Evolutionary conservation across 2,888 invertebrate species (phyloP), one percentile per base, ranked within the genome.

Genomic region (Blastobasis lacticolella): DNA sequence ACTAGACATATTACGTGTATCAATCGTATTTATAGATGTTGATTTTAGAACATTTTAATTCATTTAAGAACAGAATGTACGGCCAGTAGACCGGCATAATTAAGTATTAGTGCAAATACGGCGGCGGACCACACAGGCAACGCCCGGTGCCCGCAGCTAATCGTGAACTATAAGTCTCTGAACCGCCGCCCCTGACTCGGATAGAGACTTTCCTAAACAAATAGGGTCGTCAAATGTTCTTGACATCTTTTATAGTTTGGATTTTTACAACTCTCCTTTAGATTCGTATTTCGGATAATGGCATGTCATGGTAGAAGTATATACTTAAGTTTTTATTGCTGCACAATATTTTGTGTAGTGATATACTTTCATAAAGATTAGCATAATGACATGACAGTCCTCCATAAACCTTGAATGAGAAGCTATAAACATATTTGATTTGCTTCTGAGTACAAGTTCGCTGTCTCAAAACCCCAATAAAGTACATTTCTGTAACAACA

Each of bases 91-190:
- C 23, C 23, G 23, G 23, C 23, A 65, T 67, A 73, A 72, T 75
- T 76, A 71, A 68, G 64, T 60, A 64, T 61, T 64, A 66, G 64
- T 54, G 59, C 62, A 71, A 72, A 72, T 61, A 67, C 60, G 58
- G 69, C 63, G 64, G 67, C 58, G 59, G 84, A 81, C 83, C 85
- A 82, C 84, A 83, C 85, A 75, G 65, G 68, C 70, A 60, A 69
- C 62, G 62, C 63, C 71, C 64, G 66, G 64, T 58, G 83, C 83
- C 82, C 54, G 61, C 57, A 82, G 83, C 78, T 72, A 78, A 75
- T 84, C 85, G 82, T 84, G 83, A 73, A 71, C 81, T 67, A 71
- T 78, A 78, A 82, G 74, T 77, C 71, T 62, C 64, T 46, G 51
- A 65, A 64, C 70, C 68, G 65, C 67, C 67, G 63, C 63, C 60